These are phyloP conservation scores for Dysidea cf. avara DNA, from an alignment of 37 sponge, comb jelly and placozoan species.

Conservation along the genomic window DNA sequence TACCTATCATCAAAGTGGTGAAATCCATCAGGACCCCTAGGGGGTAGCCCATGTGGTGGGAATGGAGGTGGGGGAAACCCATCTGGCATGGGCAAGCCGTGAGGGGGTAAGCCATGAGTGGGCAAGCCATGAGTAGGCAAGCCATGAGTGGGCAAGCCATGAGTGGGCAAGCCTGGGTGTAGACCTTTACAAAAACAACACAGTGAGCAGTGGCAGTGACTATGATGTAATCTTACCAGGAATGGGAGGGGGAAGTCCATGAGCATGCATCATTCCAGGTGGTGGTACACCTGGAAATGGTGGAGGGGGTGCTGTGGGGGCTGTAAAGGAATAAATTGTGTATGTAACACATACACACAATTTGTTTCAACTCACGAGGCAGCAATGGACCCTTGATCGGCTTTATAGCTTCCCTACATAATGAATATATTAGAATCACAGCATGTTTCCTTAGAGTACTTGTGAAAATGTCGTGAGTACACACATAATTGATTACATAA, in stretches of 20 bases:
- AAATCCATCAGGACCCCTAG: conserved; percentile 33
- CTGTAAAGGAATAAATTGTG: not conserved
- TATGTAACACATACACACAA: not conserved
- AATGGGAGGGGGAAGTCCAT: conserved; percentile 9
- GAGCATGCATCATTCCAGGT: not conserved
- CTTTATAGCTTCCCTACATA: conserved; percentile 32
- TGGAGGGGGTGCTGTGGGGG: conserved; percentile 8
- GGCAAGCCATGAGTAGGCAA: no score
- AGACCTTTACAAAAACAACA: no score
- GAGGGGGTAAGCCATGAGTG: no score
- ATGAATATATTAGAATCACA: no score
- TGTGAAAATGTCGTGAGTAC: no score
- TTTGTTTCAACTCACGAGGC: conserved; percentile 28
- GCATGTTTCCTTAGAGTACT: no score
- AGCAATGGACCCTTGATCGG: conserved; percentile 38
- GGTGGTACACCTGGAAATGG: conserved; percentile 32
- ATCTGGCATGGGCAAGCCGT: no score
- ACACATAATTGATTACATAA: no score
- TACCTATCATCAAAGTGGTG: conserved; percentile 37
- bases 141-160: no score
- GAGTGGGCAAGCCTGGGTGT: no score
- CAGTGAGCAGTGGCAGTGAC: no score
- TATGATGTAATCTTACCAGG: no score
- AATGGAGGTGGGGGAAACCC: conserved; percentile 40
- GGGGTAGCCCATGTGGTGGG: conserved; percentile 6